These are phyloP conservation scores for Archaeoteleia sp. DNA, from an alignment of 2,888 invertebrate species.

Conservation along the genomic window DNA sequence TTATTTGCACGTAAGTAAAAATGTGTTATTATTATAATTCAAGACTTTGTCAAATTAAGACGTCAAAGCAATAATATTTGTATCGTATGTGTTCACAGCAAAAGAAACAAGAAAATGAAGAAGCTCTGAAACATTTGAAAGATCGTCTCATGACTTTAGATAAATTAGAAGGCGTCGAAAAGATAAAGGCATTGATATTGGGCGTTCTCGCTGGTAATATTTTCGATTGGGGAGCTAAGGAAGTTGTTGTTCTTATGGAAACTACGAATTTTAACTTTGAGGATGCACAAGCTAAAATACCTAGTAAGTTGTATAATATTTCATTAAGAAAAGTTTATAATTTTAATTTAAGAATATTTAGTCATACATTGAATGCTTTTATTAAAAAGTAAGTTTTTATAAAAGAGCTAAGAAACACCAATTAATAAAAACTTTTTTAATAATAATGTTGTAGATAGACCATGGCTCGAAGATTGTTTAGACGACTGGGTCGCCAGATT, in stretches of 20 bases:
- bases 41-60: background rate
- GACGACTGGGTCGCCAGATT: conserved; percentile 88
- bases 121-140: conserved; percentile 83
- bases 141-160: conserved; percentile 83
- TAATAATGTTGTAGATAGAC: conserved; percentile 77
- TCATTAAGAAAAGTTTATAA: too few relatives aligned
- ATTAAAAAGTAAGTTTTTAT: too few relatives aligned
- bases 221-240: conserved; percentile 98
- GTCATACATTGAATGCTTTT: too few relatives aligned
- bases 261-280: conserved; percentile 85
- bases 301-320: conserved; percentile 76
- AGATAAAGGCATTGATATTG: conserved; percentile 75
- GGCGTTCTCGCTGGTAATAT: conserved; percentile 89
- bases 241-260: conserved; percentile 89
- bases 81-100: too few relatives aligned
- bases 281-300: conserved; percentile 88
- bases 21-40: background rate
- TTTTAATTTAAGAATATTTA: too few relatives aligned
- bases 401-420: too few relatives aligned
- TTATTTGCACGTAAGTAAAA: conserved; percentile 77
- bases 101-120: conserved; percentile 90
- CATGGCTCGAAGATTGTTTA: conserved; percentile 93
- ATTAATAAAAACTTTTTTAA: conserved; percentile 12
- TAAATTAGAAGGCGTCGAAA: conserved; percentile 76
- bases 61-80: too few relatives aligned